Percentiles rank a stretch among this genome's conserved stretches.
Evolutionary conservation across 2,797 vertebrate species (phyloP).

Genomic region (Gymnothorax javanicus): DNA sequence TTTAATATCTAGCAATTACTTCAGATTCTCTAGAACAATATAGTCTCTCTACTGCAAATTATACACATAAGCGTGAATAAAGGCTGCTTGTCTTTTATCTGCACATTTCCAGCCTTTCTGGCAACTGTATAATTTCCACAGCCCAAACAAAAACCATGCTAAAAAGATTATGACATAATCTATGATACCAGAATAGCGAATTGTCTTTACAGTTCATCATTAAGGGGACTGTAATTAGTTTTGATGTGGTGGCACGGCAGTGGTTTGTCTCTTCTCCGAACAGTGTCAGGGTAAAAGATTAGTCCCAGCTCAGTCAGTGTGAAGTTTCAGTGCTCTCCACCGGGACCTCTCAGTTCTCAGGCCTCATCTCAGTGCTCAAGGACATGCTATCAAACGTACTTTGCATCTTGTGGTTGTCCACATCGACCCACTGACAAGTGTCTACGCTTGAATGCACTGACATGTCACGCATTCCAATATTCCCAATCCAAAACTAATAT

Average conservation of each 20-base stretch:
- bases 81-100: background rate
- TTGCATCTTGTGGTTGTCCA: background rate
- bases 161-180: background rate
- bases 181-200: background rate
- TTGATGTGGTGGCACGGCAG: background rate
- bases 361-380: background rate
- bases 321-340: background rate
- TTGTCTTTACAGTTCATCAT: background rate
- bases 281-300: background rate
- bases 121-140: slow-evolving; percentile 9
- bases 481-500: too few relatives aligned
- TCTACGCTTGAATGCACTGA: background rate
- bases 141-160: background rate
- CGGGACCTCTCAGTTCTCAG: background rate
- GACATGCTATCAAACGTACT: background rate
- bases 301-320: background rate
- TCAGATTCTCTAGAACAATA: background rate
- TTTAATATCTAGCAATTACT: background rate
- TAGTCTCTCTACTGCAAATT: background rate
- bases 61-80: background rate
- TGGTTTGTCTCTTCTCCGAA: background rate
- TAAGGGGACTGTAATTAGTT: background rate
- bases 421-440: background rate
- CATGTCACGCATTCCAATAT: background rate
- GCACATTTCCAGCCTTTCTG: background rate